Evolutionary conservation across 2,888 invertebrate genomes (phyloP), one percentile per base, ranked within the genome.

Genomic region (Thalpophila matura): DNA sequence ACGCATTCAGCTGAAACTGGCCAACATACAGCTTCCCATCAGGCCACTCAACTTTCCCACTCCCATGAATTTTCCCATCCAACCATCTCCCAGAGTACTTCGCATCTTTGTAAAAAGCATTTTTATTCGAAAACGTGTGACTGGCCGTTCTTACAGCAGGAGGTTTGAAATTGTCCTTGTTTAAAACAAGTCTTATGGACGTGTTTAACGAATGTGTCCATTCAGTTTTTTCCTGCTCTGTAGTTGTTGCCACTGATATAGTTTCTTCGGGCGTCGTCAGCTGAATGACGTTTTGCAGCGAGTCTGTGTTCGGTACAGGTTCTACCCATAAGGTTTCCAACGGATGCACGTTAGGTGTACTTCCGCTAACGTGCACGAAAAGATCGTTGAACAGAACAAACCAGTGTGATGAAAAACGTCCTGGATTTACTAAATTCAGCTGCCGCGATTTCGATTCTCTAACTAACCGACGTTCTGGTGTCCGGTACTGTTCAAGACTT

Each of bases 1-100:
- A 95, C n/a, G 96, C 91, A 79, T 97, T 97, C 77, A 97, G 95
- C 74, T 96, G 96, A 88, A 98, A 97, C 79, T 97, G 97, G 0
- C 99, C 99, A n/a, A 96, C 96, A 81, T 98, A 98, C 55, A 96
- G 93, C 81, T 96, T 96, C 0, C 98, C 98, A 90, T 98, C 98
- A 1, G 96, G 95, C 97, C 98, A 99, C 82, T 97, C 97, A 62
- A 98, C 89, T 86, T 97, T 97, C 4, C 98, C 98, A 85, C 95
- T 95, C 0, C 98, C 99, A 86, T 98, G 98, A 82, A 98, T 95
- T 85, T 98, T 97, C 0, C 98, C 98, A 84, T 97, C 97, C 63
- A 96, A 89, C 98, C 98, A 99, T 59, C 97, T 95, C 0, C 98
- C 99, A 53, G 95, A 96, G 79, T 98, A 98, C 71, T 96, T 97